phyloP scores from a whole-genome alignment of 2,797 vertebrate species.

The Ctenopoma multispine region DNA sequence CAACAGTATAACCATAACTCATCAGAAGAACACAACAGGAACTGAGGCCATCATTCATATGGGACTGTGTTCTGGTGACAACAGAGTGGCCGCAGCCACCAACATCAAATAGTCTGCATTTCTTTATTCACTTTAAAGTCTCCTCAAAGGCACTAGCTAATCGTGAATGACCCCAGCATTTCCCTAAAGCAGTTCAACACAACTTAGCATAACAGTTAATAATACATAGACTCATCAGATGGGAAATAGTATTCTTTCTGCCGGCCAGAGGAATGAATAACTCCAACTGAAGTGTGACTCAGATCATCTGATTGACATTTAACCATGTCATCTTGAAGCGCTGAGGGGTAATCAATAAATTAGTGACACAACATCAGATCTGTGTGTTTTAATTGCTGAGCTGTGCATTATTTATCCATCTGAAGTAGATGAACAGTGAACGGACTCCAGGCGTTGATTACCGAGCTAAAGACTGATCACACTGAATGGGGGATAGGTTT shows the following conservation, averaged over 20 bases:
- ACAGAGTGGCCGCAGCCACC: background rate
- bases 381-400: slow-evolving; percentile 78
- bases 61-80: slow-evolving; percentile 21
- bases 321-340: slow-evolving; percentile 78
- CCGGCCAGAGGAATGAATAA: slow-evolving; percentile 75
- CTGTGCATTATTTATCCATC: slow-evolving; percentile 83
- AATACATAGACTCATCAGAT: slow-evolving; percentile 66
- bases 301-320: slow-evolving; percentile 85
- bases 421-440: slow-evolving; percentile 56
- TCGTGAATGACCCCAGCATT: slow-evolving; percentile 48
- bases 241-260: slow-evolving; percentile 71
- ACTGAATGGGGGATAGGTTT: slow-evolving; percentile 63
- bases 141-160: slow-evolving; percentile 46
- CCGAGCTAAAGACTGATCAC: slow-evolving; percentile 70
- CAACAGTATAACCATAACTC: background rate
- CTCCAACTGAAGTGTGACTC: slow-evolving; percentile 78
- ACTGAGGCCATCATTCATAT: background rate
- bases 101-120: slow-evolving; percentile 43
- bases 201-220: slow-evolving; percentile 74
- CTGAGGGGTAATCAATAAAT: slow-evolving; percentile 83
- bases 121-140: slow-evolving; percentile 72
- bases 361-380: slow-evolving; percentile 79
- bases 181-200: slow-evolving; percentile 48
- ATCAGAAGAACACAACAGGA: slow-evolving; percentile 8
- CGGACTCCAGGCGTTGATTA: slow-evolving; percentile 74